These are phyloP conservation scores for Steromphala cineraria DNA, from an alignment of 2,888 invertebrate genomes.

Conservation along the genomic window DNA sequence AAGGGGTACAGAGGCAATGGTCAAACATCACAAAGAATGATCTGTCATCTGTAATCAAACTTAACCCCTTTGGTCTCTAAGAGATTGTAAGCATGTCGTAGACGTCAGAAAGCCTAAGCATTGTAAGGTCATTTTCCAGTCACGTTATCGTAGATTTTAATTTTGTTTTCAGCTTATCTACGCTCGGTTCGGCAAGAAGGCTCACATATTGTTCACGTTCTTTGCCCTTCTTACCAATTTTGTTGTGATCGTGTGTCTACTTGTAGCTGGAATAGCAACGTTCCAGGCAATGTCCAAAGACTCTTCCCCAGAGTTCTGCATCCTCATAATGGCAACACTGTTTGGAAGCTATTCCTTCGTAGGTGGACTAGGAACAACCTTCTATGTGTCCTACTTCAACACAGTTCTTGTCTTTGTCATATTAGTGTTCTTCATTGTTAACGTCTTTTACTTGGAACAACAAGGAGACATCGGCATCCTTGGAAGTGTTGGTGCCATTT, in stretches of 20 bases:
- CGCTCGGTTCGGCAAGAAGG: constrained; percentile 59
- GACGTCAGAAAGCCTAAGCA: no score
- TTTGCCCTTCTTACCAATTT: constrained; percentile 66
- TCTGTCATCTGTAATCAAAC: no score
- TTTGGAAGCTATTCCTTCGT: constrained; percentile 66
- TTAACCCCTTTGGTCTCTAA: no score
- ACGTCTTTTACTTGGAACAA: constrained; percentile 47
- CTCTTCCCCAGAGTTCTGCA: constrained; percentile 63
- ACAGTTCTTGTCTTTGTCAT: constrained; percentile 57
- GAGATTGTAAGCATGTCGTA: no score
- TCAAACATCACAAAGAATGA: no score
- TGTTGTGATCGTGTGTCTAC: constrained; percentile 56
- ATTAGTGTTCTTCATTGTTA: constrained; percentile 52
- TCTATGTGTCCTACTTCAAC: constrained; percentile 72
- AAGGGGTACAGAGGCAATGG: no score
- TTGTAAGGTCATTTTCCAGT: no score
- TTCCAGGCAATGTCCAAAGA: constrained; percentile 57
- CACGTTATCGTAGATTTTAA: no score
- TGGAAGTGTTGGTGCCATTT: constrained; percentile 52
- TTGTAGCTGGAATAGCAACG: constrained; percentile 58
- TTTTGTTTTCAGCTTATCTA: constrained; percentile 53
- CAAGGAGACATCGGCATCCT: constrained; percentile 33
- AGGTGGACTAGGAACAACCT: constrained; percentile 68
- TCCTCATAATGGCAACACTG: constrained; percentile 62
- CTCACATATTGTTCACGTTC: constrained; percentile 62